A percentile compares a stretch with the other conserved stretches of the same genome.
Evolutionary conservation across 2,113 vertebrate species (phyloP).

Genomic region (Vimba vimba): DNA sequence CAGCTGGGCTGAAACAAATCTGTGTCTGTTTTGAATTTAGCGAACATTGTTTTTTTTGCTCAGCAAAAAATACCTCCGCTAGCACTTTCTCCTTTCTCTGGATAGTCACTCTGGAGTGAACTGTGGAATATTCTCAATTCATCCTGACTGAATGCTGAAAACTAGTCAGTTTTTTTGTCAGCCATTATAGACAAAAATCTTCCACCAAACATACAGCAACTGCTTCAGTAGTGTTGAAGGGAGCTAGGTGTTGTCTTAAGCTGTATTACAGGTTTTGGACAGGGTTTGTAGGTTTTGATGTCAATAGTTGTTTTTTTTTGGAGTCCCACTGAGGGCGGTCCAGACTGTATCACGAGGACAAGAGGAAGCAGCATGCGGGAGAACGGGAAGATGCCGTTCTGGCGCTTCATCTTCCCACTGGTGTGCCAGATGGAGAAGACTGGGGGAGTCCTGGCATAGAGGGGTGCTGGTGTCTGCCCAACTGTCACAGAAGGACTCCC

Average conservation of each 20-base stretch:
- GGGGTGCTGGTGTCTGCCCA: constrained; percentile 68
- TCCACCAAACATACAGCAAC: not conserved
- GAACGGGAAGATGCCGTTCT: constrained; percentile 67
- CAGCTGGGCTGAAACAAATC: constrained; percentile 26
- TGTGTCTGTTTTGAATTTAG: not conserved
- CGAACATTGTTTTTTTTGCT: constrained; percentile 7
- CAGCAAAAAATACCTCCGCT: not conserved
- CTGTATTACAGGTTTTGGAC: constrained; percentile 1
- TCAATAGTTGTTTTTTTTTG: not conserved
- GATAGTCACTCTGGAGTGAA: constrained; percentile 7
- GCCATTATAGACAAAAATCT: constrained; percentile 4
- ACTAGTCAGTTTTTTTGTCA: constrained; percentile 4
- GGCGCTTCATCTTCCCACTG: constrained; percentile 62
- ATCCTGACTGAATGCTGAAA: constrained; percentile 1
- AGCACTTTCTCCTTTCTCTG: constrained; percentile 23
- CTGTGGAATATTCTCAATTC: constrained; percentile 19
- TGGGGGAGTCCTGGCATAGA: constrained; percentile 62
- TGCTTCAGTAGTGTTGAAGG: not conserved
- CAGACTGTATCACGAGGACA: constrained; percentile 45
- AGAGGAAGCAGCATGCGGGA: constrained; percentile 55
- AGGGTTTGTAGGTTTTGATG: not conserved
- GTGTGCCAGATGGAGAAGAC: constrained; percentile 69
- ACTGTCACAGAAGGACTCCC: constrained; percentile 61
- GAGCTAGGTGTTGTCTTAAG: constrained; percentile 10
- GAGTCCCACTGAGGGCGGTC: constrained; percentile 21